Conservation (phyloP, 2,888 invertebrate genomes). For the Odontocolon sp. region DNA sequence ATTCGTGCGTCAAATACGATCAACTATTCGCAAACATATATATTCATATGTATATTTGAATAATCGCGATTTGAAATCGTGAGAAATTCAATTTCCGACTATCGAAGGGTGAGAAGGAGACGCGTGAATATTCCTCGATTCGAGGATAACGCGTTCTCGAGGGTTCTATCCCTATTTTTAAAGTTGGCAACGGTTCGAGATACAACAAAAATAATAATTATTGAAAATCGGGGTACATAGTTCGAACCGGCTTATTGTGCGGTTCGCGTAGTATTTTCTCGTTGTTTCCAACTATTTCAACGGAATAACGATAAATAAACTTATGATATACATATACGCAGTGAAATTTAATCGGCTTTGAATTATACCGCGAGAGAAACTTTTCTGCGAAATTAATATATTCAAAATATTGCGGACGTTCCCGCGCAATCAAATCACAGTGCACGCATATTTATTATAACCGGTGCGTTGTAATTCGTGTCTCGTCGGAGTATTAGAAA, state of each 20-base stretch:
- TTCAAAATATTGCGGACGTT: no score
- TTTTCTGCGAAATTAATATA: no score
- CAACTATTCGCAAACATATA: neutral
- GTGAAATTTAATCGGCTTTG: constrained; percentile 9
- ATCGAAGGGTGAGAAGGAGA: constrained; percentile 8
- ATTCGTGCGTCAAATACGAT: constrained; percentile 59
- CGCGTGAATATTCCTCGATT: constrained; percentile 8
- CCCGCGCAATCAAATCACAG: no score
- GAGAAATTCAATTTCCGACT: neutral
- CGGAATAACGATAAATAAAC: neutral
- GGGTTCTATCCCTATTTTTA: neutral
- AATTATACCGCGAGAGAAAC: neutral
- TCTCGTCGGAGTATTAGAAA: no score
- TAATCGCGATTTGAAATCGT: neutral
- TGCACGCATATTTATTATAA: no score
- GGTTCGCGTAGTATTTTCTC: neutral
- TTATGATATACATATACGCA: neutral
- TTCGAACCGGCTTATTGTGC: neutral
- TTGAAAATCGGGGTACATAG: neutral
- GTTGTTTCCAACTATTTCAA: neutral
- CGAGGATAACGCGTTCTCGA: constrained; percentile 20
- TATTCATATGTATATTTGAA: no score
- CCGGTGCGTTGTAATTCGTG: no score
- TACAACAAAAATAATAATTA: no score
- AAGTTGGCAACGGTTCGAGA: no score